These are phyloP conservation scores for Tinea trinotella DNA, from an alignment of 2,888 invertebrate genomes.

Conservation along the genomic window DNA sequence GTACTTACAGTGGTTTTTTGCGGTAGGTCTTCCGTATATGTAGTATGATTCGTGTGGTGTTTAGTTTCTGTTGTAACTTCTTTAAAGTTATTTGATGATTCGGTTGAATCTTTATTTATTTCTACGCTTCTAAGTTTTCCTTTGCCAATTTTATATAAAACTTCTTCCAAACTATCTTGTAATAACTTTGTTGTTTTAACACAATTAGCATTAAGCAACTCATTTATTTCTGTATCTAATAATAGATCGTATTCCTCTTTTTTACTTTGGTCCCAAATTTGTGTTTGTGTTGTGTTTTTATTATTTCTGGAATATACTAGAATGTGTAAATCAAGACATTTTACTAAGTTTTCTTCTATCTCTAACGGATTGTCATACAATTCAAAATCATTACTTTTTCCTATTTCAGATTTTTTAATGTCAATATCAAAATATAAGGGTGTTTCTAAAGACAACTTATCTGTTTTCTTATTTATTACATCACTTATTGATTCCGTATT, in stretches of 20 bases:
- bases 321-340: slow-evolving; percentile 1
- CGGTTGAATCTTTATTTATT: background rate
- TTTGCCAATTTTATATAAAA: background rate
- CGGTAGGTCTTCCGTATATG: too few relatives aligned
- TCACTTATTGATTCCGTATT: background rate
- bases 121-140: background rate
- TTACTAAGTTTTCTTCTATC: background rate
- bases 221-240: background rate
- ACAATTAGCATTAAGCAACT: background rate
- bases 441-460: background rate
- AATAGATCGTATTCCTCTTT: background rate
- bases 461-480: background rate
- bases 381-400: background rate
- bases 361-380: background rate
- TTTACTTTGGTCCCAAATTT: background rate
- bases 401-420: background rate
- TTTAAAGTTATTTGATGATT: too few relatives aligned
- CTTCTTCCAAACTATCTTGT: background rate
- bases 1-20: too few relatives aligned
- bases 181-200: background rate
- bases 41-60: too few relatives aligned
- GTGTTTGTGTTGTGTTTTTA: background rate
- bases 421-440: slow-evolving; percentile 7
- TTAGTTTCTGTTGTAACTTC: too few relatives aligned
- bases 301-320: background rate